Base-by-base conservation (phyloP, 53 echinoderm and acorn worm genomes). In the Mesocentrotus franciscanus region DNA sequence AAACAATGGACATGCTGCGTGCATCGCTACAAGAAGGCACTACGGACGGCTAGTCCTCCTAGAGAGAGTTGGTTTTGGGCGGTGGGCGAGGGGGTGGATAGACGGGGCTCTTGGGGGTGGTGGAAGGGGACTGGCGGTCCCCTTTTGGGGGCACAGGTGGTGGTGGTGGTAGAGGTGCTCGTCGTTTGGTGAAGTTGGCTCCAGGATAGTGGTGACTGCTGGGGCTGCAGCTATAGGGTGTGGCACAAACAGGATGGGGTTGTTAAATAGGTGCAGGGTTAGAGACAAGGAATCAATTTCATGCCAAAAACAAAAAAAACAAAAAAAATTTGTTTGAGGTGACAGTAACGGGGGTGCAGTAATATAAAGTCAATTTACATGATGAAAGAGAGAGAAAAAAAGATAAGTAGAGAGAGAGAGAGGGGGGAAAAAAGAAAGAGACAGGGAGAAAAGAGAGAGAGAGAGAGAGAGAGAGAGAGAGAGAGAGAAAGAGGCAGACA, bases 81-180 rank as follows among this genome's bases (percentile, higher is more conserved):
- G 87, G 95, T 64, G 87, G 95, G 85, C 70, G 85, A 29, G 87
- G 95, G 66, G 66, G 94, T 83, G 87, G 95, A 22, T 94, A 72
- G 66, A 66, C 68, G 10, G 91, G 91, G 36, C 68, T 91, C 91
- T 91, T 91, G 15, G 91, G 91, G 91, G n/a, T 91, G 91, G 14
- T 91, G 91, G 66, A 27, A 68, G 91, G 34, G 33, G 36, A 35
- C 64, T 62, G 91, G 22, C 20, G 56, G 91, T 85, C 62, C 12
- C 72, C 42, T 87, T 55, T 94, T 17, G 75, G 49, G 64, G 94
- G 94, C 20, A 68, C 55, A 59, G 95, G 87, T 70, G 95, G 95
- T 64, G 95, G 87, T 68, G 95, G 95, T 64, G 95, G 95, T 14
- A 94, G 95, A 39, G 95, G 95, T 61, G 95, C 95, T 94, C 95